Base-by-base conservation (phyloP, 1,140 invertebrate genomes). In the Zaprionus inermis region DNA sequence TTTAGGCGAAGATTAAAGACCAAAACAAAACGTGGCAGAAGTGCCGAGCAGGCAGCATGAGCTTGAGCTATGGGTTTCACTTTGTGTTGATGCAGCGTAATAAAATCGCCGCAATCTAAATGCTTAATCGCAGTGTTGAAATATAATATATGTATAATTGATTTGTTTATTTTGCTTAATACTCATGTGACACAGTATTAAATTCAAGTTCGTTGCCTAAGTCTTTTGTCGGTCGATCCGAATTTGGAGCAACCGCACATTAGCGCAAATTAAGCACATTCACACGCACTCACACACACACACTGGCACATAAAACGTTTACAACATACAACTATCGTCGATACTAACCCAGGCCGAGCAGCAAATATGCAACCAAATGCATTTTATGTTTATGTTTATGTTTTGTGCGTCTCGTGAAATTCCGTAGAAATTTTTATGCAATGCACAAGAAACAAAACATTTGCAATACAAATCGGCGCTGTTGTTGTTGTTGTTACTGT, bases 141-240 rank as follows among this genome's bases (percentile, higher is more conserved):
- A 49, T 22, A 49, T 16, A 20, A 49, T 49, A 20, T 46, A 20
- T 20, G 16, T 18, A 11, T 49, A 22, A 32, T 49, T 20, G 20
- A 4, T 49, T 20, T 28, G 24, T 3, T 12, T 22, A 11, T 49
- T 18, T 49, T 18, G 18, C 9, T 20, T 18, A 18, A 46, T 46
- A 46, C 55, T 30, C 61, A 64, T 30, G 41, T 56, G 32, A 65
- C 32, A 36, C 22, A 30, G 11, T 52, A 20, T 51, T 44, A 61
- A 59, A 76, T 67, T 52, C 66, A 75, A 83, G 83, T 88, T 88
- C 72, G 83, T 88, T 89, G 84, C 83, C 65, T 84, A 88, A 88
- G 83, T 88, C 84, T 78, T 89, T 89, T 80, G 83, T 89, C 51
- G n/a, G 20, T 18, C 22, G 18, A 32, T 30, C 46, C 16, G 36